Evolutionary conservation across 2,797 vertebrate genomes (phyloP), one percentile per base, ranked within the genome.

Genomic region (Selene dorsalis): DNA sequence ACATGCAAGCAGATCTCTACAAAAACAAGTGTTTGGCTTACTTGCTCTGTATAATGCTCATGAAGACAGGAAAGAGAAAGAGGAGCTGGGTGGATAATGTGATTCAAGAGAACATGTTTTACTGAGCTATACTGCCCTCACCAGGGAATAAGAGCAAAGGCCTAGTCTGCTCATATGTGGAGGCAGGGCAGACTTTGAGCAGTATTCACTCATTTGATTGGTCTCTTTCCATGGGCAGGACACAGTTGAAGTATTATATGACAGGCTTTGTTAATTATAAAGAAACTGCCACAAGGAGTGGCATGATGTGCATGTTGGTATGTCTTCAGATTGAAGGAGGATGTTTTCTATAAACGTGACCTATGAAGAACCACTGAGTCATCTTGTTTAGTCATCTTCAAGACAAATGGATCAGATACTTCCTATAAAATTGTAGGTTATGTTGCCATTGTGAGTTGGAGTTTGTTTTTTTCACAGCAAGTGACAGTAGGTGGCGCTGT

Each of bases 111-210:
- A 68, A 20, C 20, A 50, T 22, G n/a, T 38, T 69, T 62, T 28
- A 20, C 2, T 30, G 56, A 52, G 52, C 55, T 68, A 30, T 61
- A 64, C 81, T 88, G 84, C 84, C 84, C 87, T 77, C 85, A 79
- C 70, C 85, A 84, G 84, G 91, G 22, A 67, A 32, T 32, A 48
- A 30, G 12, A 76, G 43, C 9, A 2, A 73, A 62, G 2, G 45
- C 30, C 32, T 30, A 14, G 38, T 9, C 12, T 26, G 50, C 12
- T 75, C 10, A 9, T 18, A 30, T 43, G 1, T 17, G 24, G 30
- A 75, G 43, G 1, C 13, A 7, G 24, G 26, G 45, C 38, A n/a
- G 53, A 55, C 28, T 60, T 17, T 30, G 38, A 55, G 18, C 14
- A 14, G 35, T n/a, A 38, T 59, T 59, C 9, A 67, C 17, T 48